phyloP scores from a whole-genome alignment of 2,888 invertebrate species.

The Auanema freiburgensis region DNA sequence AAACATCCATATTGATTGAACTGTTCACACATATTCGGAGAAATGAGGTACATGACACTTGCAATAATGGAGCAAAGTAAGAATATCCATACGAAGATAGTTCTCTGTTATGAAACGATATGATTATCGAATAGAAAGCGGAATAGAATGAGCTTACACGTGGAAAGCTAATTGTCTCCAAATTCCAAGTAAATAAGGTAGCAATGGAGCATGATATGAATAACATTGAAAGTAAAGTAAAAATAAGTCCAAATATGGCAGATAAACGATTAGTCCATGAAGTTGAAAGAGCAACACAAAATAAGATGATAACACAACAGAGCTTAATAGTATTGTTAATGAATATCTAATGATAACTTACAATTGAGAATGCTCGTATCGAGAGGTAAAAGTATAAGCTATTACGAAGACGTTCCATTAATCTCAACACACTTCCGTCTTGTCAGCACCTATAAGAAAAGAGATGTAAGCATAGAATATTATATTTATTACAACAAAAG shows the following conservation, averaged over 20 bases:
- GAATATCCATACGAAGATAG: slow-evolving; percentile 20
- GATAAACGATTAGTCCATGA: slow-evolving; percentile 17
- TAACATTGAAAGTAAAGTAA: slow-evolving; percentile 13
- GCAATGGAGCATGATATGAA: slow-evolving; percentile 22
- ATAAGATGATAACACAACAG: slow-evolving; percentile 17
- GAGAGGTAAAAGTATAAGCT: slow-evolving; percentile 16
- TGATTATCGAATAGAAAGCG: neutral
- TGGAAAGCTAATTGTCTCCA: slow-evolving; percentile 12
- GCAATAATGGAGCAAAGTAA: slow-evolving; percentile 16
- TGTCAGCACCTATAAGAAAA: too few species aligned
- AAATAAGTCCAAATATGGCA: slow-evolving; percentile 19
- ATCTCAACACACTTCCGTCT: too few species aligned
- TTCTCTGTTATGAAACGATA: slow-evolving; percentile 11
- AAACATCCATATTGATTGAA: slow-evolving; percentile 28
- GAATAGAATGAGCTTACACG: slow-evolving; percentile 7
- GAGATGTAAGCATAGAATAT: too few species aligned
- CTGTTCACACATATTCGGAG: slow-evolving; percentile 18
- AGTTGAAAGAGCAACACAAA: slow-evolving; percentile 18
- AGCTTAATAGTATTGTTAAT: slow-evolving; percentile 9
- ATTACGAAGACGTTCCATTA: slow-evolving; percentile 11
- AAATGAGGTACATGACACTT: slow-evolving; percentile 15
- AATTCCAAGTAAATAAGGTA: slow-evolving; percentile 16
- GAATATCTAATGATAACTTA: slow-evolving; percentile 1
- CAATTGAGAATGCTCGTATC: slow-evolving; percentile 11
- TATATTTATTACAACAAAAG: too few species aligned